Percentiles rank a stretch among this genome's conserved stretches.
These are phyloP conservation scores for Keiferia lycopersicella DNA, from an alignment of 2,888 invertebrate species.

Conservation along the genomic window DNA sequence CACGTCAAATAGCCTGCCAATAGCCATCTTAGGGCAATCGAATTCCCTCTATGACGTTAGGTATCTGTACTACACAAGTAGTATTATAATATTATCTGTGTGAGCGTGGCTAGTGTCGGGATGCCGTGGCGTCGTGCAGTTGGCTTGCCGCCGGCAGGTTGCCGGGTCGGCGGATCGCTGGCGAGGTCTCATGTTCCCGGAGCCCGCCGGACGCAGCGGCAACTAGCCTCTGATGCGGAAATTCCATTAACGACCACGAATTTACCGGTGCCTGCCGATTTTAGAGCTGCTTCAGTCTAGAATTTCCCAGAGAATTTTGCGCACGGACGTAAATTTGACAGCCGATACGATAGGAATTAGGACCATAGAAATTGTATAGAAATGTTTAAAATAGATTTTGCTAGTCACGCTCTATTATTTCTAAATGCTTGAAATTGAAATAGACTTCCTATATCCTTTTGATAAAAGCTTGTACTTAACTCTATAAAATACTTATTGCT, in stretches of 20 bases:
- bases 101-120: constrained; percentile 26
- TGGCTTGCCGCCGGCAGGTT: constrained; percentile 14
- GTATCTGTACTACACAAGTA: too few species aligned
- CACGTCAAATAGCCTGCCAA: too few species aligned
- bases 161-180: constrained; percentile 4
- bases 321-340: not conserved
- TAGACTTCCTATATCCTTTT: too few species aligned
- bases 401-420: too few species aligned
- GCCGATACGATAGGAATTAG: not conserved
- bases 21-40: too few species aligned
- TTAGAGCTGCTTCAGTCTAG: constrained; percentile 50
- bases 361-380: constrained; percentile 19
- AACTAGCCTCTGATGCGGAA: constrained; percentile 58
- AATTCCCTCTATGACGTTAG: too few species aligned
- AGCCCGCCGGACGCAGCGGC: constrained; percentile 42
- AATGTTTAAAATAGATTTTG: not conserved
- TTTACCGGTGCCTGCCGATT: constrained; percentile 52
- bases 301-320: constrained; percentile 47
- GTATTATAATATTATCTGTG: too few species aligned
- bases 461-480: too few species aligned
- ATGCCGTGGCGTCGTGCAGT: constrained; percentile 18
- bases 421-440: too few species aligned
- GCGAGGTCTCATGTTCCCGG: constrained; percentile 34
- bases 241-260: constrained; percentile 70
- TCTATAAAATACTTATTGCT: too few species aligned